Evolutionary conservation across 2,113 vertebrate species (phyloP), one percentile per base, ranked within the genome.

Genomic region (Sialia sialis): DNA sequence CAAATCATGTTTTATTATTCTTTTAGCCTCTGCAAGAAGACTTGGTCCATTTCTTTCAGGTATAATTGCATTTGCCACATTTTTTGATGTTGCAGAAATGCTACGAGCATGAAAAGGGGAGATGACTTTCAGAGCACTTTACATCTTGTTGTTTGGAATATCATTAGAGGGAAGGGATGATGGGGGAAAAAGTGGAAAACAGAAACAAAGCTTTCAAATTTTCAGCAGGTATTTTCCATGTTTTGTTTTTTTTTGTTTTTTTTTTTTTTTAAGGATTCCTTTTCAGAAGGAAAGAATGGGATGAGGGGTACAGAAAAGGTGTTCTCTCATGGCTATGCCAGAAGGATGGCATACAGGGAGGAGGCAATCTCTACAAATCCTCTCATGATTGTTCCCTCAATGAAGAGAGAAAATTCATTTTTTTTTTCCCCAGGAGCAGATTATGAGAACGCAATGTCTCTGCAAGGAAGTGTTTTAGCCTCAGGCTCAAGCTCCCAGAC

Each of bases 61-160:
- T 60, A 27, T 86, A 78, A 94, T 93, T 93, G 66, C 38, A 79
- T 95, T 89, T 94, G 75, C 92, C 82, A 93, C 21, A 30, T 89
- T 66, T 94, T 95, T 94, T 91, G 56, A 74, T 85, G 69, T 48
- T 86, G 54, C 9, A 51, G 70, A 91, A 90, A 48, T 55, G 6
- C 44, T 76, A 49, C 1, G 3, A 76, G 59, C 29, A 41, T 83
- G 81, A 94, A 87, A 95, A 93, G 29, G 23, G 54, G 73, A 81
- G 39, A 94, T 93, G 83, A 84, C 54, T 95, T 92, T 52, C 76
- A 84, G 54, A 94, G 49, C 60, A 78, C 68, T 95, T 86, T 79
- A 46, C 46, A 39, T 91, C 58, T 15, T 48, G 29, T 64, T 83
- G 56, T 83, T 85, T 4, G 1, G 60, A 83, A 27, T 94, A 26